Conservation (phyloP, 2,888 invertebrate genomes). For the Pherbina coryleti region DNA sequence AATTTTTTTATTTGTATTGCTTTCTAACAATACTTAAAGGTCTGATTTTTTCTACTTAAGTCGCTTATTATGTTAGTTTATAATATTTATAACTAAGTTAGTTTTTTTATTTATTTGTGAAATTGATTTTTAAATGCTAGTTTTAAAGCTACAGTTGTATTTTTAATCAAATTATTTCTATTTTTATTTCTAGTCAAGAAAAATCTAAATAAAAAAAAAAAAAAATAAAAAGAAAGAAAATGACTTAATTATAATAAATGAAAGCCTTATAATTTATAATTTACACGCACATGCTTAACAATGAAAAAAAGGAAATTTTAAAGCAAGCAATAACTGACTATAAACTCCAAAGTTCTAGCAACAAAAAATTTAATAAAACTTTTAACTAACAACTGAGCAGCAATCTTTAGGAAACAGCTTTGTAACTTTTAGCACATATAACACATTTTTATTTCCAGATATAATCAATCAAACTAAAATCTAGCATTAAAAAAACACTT, state of each 20-base stretch:
- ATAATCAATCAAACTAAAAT: too few relatives aligned
- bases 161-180: slow-evolving; percentile 18
- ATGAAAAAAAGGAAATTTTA: neutral
- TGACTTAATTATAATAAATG: neutral
- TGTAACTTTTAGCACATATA: neutral
- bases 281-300: neutral
- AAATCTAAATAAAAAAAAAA: slow-evolving; percentile 2
- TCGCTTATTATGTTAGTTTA: slow-evolving; percentile 10
- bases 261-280: neutral
- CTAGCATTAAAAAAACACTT: neutral
- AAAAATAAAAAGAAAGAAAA: neutral
- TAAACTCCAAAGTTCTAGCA: neutral
- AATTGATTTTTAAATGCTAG: neutral
- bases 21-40: neutral
- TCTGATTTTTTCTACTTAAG: neutral
- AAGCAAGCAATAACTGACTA: neutral
- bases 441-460: neutral
- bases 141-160: neutral
- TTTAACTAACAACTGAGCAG: neutral
- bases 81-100: neutral
- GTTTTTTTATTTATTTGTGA: neutral
- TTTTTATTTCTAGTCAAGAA: slow-evolving; percentile 37
- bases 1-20: too few relatives aligned
- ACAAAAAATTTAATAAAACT: neutral
- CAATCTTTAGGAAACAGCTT: too few relatives aligned